phyloP scores from a whole-genome alignment of 2,888 invertebrate genomes.

The Sclerodermus sp. region DNA sequence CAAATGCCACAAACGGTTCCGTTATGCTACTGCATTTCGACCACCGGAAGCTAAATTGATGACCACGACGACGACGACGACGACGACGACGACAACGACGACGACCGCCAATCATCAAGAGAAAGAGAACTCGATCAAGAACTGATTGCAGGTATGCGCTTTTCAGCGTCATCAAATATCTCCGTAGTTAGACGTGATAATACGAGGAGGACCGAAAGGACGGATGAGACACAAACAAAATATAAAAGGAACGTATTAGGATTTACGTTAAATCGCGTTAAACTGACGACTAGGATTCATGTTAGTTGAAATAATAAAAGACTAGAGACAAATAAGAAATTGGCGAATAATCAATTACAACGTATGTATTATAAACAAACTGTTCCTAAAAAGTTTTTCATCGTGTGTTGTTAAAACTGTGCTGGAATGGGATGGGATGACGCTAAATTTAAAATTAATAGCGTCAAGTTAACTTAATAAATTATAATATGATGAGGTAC shows the following conservation, averaged over 20 bases:
- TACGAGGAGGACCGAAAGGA: constrained; percentile 7
- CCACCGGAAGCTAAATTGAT: constrained; percentile 31
- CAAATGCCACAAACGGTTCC: constrained; percentile 75
- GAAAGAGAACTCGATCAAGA: constrained; percentile 48
- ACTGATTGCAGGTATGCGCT: constrained; percentile 45
- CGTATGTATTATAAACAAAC: constrained; percentile 35
- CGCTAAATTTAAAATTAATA: too few species aligned
- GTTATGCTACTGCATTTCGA: constrained; percentile 76
- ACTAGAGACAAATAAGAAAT: neutral
- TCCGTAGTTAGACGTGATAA: constrained; percentile 34
- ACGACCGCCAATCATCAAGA: constrained; percentile 45
- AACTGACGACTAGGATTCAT: constrained; percentile 17
- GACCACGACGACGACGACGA: too few species aligned
- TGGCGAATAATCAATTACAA: constrained; percentile 23
- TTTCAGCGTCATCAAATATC: constrained; percentile 29
- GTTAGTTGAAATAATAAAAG: constrained; percentile 1
- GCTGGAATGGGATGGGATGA: constrained; percentile 23
- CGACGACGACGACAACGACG: too few species aligned
- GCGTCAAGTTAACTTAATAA: constrained; percentile 48
- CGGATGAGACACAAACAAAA: neutral
- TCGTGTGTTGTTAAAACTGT: constrained; percentile 33
- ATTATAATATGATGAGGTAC: constrained; percentile 35
- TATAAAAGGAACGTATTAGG: constrained; percentile 7
- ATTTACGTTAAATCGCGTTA: constrained; percentile 17
- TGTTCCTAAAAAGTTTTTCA: constrained; percentile 33